phyloP scores from a whole-genome alignment of 2,888 invertebrate species.

The Tenthredo mesomela region DNA sequence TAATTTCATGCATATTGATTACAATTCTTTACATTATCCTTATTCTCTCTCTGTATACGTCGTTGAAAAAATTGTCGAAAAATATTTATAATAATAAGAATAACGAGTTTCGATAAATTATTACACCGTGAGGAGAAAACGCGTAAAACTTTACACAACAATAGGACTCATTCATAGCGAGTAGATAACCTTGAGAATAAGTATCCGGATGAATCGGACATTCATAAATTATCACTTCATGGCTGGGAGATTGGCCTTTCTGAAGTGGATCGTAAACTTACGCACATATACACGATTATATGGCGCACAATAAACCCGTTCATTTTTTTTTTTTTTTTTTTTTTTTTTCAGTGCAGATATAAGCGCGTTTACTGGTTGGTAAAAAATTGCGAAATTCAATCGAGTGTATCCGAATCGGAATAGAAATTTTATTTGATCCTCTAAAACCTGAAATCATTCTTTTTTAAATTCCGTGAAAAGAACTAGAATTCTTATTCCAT shows the following conservation, averaged over 20 bases:
- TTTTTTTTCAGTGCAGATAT: not conserved
- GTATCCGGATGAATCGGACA: constrained; percentile 39
- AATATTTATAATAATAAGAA: not conserved
- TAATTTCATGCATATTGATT: no score
- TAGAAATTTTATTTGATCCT: no score
- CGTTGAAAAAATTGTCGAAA: not conserved
- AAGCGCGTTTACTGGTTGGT: not conserved
- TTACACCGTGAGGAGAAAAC: constrained; percentile 26
- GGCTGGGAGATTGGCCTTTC: constrained; percentile 13
- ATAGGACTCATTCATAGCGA: constrained; percentile 39
- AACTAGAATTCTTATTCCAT: no score
- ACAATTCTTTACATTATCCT: no score
- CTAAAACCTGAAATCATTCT: no score
- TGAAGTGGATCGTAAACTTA: constrained; percentile 17
- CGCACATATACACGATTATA: not conserved
- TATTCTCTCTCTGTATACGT: not conserved
- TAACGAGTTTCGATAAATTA: constrained; percentile 31
- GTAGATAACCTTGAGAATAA: constrained; percentile 40
- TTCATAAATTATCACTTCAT: constrained; percentile 44
- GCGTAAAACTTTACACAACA: not conserved
- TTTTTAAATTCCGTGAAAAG: no score
- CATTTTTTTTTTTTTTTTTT: no score
- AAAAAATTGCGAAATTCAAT: not conserved
- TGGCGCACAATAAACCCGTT: constrained; percentile 30
- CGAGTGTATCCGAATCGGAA: not conserved